phyloP scores from a whole-genome alignment of 1,140 invertebrate genomes.

The Anoplophora glabripennis region DNA sequence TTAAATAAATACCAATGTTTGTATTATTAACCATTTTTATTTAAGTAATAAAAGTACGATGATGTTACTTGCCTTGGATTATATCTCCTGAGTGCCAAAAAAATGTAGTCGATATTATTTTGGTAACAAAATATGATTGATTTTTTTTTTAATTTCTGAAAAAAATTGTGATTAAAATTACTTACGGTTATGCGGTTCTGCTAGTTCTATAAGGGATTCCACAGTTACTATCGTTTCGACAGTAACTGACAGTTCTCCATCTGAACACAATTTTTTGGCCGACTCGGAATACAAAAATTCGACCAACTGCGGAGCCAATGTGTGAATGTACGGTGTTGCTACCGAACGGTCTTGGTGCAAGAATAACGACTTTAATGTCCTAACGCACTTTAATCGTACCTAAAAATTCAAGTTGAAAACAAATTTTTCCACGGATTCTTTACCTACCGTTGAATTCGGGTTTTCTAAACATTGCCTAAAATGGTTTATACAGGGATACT shows the following conservation, averaged over 20 bases:
- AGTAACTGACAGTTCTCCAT: conserved; percentile 62
- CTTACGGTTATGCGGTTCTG: conserved; percentile 76
- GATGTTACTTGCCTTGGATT: conserved; percentile 38
- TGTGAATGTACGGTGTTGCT: conserved; percentile 77
- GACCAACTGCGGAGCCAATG: conserved; percentile 70
- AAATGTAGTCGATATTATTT: conserved; percentile 10
- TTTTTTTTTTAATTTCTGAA: too few relatives aligned
- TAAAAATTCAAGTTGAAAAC: conserved; percentile 43
- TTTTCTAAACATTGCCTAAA: conserved; percentile 85
- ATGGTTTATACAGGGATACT: conserved; percentile 91
- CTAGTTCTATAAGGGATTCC: conserved; percentile 70
- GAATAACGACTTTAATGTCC: conserved; percentile 74
- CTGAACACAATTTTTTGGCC: conserved; percentile 57
- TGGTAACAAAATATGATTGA: conserved; percentile 8
- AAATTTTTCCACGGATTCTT: conserved; percentile 5
- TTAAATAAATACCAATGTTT: too few relatives aligned
- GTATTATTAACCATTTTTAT: not conserved
- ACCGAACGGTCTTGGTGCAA: conserved; percentile 66
- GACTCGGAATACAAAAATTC: conserved; percentile 66
- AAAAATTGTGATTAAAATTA: conserved; percentile 39
- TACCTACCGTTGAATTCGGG: conserved; percentile 64
- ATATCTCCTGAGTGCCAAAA: conserved; percentile 31
- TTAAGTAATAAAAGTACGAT: not conserved
- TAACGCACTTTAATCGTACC: conserved; percentile 75
- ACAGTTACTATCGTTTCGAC: conserved; percentile 68